phyloP scores from a whole-genome alignment of 2,797 vertebrate species.

The Chiloscyllium punctatum region DNA sequence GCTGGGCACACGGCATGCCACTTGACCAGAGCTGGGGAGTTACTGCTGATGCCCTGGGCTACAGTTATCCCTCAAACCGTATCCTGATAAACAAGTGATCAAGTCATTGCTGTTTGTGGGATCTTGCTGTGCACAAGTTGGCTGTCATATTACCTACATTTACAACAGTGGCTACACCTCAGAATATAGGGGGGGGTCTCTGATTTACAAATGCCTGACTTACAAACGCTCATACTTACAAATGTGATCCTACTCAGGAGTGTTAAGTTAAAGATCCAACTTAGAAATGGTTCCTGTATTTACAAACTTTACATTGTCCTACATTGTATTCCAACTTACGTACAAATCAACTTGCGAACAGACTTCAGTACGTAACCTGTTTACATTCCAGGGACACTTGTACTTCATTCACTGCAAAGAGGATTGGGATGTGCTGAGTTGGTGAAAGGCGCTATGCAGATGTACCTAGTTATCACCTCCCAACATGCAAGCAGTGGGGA shows the following conservation, averaged over 20 bases:
- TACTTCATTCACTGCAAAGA: background rate
- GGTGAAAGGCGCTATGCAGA: background rate
- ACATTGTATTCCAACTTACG: no score
- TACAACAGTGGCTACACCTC: background rate
- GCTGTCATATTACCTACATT: background rate
- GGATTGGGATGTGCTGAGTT: background rate
- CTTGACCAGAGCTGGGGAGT: background rate
- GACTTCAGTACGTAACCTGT: no score
- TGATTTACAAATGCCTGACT: no score
- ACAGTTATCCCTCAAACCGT: background rate
- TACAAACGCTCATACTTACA: no score
- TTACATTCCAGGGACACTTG: no score
- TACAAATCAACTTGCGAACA: no score
- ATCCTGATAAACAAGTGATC: background rate
- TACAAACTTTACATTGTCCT: no score
- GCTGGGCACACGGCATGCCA: background rate
- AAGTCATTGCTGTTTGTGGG: background rate
- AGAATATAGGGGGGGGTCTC: background rate
- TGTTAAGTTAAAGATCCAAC: no score
- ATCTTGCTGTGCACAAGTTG: background rate
- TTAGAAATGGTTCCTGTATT: no score
- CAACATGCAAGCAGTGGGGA: background rate
- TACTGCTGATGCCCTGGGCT: background rate
- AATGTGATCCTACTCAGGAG: no score
- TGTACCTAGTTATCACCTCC: background rate